A percentile compares a stretch with the other conserved stretches of the same genome.
These are phyloP conservation scores for Orcinus orca DNA, from an alignment of 2,113 vertebrate species.

Conservation along the genomic window DNA sequence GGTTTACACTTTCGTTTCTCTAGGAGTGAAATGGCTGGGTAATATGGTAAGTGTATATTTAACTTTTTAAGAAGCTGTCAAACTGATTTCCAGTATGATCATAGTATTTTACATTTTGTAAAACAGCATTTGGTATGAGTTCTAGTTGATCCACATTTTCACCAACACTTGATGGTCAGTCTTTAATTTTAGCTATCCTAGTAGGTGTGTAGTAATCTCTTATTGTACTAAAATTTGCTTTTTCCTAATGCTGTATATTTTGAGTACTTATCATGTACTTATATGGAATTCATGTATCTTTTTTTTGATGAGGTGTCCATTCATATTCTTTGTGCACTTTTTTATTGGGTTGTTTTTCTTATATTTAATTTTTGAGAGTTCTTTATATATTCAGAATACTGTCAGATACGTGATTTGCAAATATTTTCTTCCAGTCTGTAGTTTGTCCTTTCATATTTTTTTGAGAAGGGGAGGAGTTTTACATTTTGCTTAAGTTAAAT, in stretches of 20 bases:
- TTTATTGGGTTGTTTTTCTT: constrained; percentile 27
- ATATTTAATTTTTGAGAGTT: constrained; percentile 17
- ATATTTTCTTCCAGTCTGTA: background rate
- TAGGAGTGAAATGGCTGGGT: background rate
- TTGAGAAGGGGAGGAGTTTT: background rate
- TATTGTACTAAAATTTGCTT: background rate
- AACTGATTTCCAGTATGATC: background rate
- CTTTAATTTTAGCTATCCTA: constrained; percentile 1
- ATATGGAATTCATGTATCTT: background rate
- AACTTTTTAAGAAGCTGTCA: background rate
- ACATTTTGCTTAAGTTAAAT: background rate
- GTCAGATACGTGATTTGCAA: background rate
- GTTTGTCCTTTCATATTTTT: background rate
- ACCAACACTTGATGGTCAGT: background rate
- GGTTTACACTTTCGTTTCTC: background rate
- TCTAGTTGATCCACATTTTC: background rate
- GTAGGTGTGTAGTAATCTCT: background rate
- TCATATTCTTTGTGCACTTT: background rate
- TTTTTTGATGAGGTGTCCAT: background rate
- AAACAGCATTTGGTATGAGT: background rate
- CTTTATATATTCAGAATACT: background rate
- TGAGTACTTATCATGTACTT: background rate
- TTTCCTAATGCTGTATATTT: background rate
- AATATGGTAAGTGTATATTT: background rate
- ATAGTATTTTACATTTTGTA: background rate